Conservation (phyloP, 2,888 invertebrate genomes). For the Eupeodes luniger region DNA sequence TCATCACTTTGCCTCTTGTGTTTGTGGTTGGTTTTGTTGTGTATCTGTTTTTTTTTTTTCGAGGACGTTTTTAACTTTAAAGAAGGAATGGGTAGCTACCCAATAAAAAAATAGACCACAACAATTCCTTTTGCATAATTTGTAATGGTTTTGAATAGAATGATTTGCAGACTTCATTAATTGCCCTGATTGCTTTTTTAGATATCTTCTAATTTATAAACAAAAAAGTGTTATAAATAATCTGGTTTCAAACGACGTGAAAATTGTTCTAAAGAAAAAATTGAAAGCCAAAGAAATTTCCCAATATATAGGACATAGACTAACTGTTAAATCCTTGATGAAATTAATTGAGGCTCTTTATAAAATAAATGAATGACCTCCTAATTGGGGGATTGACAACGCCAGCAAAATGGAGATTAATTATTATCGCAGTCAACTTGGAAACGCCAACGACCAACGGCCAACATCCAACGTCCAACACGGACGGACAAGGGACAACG, state of each 20-base stretch:
- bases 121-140: slow-evolving; percentile 26
- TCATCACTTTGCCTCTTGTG: slow-evolving; percentile 4
- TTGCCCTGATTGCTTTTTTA: slow-evolving; percentile 18
- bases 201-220: slow-evolving; percentile 34
- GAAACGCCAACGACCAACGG: slow-evolving; percentile 12
- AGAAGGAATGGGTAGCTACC: slow-evolving; percentile 10
- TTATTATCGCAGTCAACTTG: slow-evolving; percentile 73
- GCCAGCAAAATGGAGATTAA: slow-evolving; percentile 78
- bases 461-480: no score
- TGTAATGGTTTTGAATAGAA: slow-evolving; percentile 41
- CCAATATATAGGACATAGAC: slow-evolving; percentile 57
- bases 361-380: slow-evolving; percentile 78
- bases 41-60: no score
- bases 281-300: slow-evolving; percentile 48
- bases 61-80: slow-evolving; percentile 19
- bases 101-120: neutral
- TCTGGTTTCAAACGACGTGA: slow-evolving; percentile 42
- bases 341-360: slow-evolving; percentile 78
- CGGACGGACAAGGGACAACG: slow-evolving; percentile 22
- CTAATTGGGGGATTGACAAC: slow-evolving; percentile 77
- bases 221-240: slow-evolving; percentile 54
- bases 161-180: slow-evolving; percentile 39
- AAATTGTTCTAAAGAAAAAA: slow-evolving; percentile 3
- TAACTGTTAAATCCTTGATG: slow-evolving; percentile 70
- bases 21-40: slow-evolving; percentile 25